Evolutionary conservation across 2,797 vertebrate species (phyloP), one percentile per base, ranked within the genome.

Genomic region (Hapalemur alaotrensis): DNA sequence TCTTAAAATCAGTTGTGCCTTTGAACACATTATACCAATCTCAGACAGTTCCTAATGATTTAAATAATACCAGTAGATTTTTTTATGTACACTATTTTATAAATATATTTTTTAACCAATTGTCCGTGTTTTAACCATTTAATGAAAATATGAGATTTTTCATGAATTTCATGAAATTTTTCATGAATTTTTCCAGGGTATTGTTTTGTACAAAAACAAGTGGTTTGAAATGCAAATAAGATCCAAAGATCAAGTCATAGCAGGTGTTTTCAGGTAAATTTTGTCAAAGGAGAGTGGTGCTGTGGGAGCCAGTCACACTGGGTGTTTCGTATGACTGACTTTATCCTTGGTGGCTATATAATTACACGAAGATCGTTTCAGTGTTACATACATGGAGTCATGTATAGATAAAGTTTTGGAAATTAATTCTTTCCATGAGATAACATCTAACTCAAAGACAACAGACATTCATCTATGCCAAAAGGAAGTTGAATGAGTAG

Each of bases 121-220:
- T 89, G 4, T 91, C 50, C 13, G 6, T 90, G 15, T 91, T 72
- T 88, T 93, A 93, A 61, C 23, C 86, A 35, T 84, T 96, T 61
- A 78, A 5, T 69, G 67, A 92, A 96, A 95, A 94, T 17, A 84
- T 72, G 43, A 50, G 14, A 63, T 59, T 72, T 87, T 84, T 91
- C 43, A 80, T 78, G 11, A 89, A 76, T n/a, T 93, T 97, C 54
- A 54, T 54, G 20, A 54, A 61, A 61, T 57, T 72, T 87, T 81
- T 89, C 41, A 80, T 84, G 14, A 89, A 80, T n/a, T 93, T 97
- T 82, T 82, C 13, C 23, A 84, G n/a, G 20, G 13, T 75, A 92
- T 93, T 91, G 30, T 75, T 95, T 93, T 95, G 22, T 85, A 17
- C 38, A 94, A 70, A 97, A 88, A 43, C 35, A 48, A 69, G 22